A percentile compares a stretch with the other conserved stretches of the same genome.
Evolutionary conservation across 2,797 vertebrate genomes (phyloP).

Genomic region (Vireo griseus): DNA sequence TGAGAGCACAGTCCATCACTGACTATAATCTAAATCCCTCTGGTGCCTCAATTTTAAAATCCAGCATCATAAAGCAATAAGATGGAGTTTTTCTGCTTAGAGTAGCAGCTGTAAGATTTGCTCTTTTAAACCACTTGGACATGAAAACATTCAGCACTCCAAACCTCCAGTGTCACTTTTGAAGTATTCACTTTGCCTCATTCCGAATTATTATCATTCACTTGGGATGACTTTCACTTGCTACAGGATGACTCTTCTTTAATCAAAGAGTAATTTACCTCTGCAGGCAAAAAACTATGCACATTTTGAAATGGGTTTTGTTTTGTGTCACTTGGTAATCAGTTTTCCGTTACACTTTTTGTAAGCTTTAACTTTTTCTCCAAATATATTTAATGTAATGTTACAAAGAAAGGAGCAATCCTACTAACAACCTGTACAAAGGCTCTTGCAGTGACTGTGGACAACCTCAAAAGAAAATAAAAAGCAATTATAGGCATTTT

Average conservation of each 20-base stretch:
- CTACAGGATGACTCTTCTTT: conserved; percentile 22
- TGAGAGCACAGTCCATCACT: conserved; percentile 42
- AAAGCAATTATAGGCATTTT: not conserved
- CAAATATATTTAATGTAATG: not conserved
- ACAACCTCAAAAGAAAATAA: not conserved
- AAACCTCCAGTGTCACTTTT: conserved; percentile 15
- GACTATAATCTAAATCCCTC: conserved; percentile 33
- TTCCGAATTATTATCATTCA: conserved; percentile 51
- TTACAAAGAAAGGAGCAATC: not conserved
- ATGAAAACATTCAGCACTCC: conserved; percentile 12
- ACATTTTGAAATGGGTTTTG: not conserved
- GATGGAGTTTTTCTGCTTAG: conserved; percentile 42
- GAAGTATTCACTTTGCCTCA: conserved; percentile 42
- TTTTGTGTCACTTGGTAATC: not conserved
- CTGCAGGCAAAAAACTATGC: not conserved
- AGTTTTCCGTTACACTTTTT: not conserved
- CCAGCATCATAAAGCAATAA: conserved; percentile 35
- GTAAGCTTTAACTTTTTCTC: not conserved
- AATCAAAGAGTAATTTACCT: conserved; percentile 62
- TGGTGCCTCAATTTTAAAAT: conserved; percentile 26
- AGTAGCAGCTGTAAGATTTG: conserved; percentile 44
- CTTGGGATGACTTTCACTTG: conserved; percentile 52
- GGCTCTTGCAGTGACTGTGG: not conserved
- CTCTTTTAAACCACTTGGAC: conserved; percentile 45
- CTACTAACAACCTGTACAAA: not conserved